phyloP scores from a whole-genome alignment of 2,888 invertebrate genomes.

The Synergus laeviventris region DNA sequence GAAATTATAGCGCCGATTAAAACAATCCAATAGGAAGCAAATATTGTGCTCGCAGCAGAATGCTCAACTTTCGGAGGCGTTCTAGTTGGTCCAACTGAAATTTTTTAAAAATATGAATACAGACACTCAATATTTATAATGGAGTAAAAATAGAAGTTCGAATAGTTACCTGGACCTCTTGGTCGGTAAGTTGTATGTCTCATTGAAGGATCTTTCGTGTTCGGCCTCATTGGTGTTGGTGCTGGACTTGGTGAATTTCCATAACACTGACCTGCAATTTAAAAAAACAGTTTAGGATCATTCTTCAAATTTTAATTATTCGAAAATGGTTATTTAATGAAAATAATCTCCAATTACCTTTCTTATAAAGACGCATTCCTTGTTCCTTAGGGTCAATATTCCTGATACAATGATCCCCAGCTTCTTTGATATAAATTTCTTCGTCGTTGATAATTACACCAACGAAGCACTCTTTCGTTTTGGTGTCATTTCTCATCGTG shows the following conservation, averaged over 20 bases:
- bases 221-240: constrained; percentile 64
- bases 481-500: constrained; percentile 80
- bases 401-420: constrained; percentile 81
- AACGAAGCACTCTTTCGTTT: constrained; percentile 82
- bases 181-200: constrained; percentile 65
- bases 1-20: background rate
- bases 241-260: constrained; percentile 75
- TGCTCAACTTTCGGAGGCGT: constrained; percentile 46
- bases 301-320: background rate
- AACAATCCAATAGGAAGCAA: constrained; percentile 9
- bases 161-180: constrained; percentile 58
- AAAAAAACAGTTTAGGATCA: constrained; percentile 33
- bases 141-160: background rate
- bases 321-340: background rate
- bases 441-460: constrained; percentile 79
- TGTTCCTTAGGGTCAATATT: constrained; percentile 79
- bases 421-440: constrained; percentile 82
- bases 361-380: constrained; percentile 81
- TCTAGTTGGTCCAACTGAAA: constrained; percentile 52
- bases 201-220: constrained; percentile 69
- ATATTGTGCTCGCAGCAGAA: constrained; percentile 40
- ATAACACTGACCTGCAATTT: constrained; percentile 70
- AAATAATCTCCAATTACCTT: constrained; percentile 65
- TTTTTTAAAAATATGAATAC: constrained; percentile 36
- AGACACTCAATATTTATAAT: background rate